These are phyloP conservation scores for Sparidentex hasta DNA, from an alignment of 2,797 vertebrate species.

Conservation along the genomic window DNA sequence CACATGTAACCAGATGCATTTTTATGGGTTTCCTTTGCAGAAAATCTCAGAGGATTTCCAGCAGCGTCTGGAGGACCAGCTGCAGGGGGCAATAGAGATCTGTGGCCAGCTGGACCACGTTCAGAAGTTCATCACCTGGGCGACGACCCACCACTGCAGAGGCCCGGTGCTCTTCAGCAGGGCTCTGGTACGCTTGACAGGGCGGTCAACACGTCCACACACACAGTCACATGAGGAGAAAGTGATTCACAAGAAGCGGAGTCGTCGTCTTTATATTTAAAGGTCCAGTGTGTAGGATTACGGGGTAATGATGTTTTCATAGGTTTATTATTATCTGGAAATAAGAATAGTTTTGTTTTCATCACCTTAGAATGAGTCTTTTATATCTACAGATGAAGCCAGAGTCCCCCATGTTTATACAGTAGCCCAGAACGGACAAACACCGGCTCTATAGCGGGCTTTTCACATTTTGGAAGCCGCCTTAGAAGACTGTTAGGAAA, in stretches of 20 bases:
- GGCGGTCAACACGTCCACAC: conserved; percentile 26
- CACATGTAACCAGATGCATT: conserved; percentile 21
- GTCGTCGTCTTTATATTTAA: neutral
- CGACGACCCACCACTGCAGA: conserved; percentile 91
- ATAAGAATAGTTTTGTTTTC: too few relatives aligned
- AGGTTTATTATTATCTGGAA: too few relatives aligned
- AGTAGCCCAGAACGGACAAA: too few relatives aligned
- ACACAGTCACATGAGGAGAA: conserved; percentile 1
- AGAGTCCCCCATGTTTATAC: too few relatives aligned
- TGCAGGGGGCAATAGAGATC: conserved; percentile 92
- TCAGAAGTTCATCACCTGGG: conserved; percentile 98
- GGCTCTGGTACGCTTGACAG: conserved; percentile 89
- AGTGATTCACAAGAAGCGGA: conserved; percentile 12
- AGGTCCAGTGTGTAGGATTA: too few relatives aligned
- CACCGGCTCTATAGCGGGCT: too few relatives aligned
- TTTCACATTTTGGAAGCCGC: too few relatives aligned
- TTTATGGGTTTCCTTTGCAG: conserved; percentile 77
- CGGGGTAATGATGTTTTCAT: too few relatives aligned
- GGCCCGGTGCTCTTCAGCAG: conserved; percentile 97
- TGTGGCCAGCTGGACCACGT: conserved; percentile 95
- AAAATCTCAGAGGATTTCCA: conserved; percentile 93
- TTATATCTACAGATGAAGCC: too few relatives aligned
- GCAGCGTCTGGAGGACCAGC: conserved; percentile 93
- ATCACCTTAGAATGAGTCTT: too few relatives aligned
- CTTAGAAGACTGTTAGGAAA: too few relatives aligned